phyloP scores from a whole-genome alignment of 2,113 vertebrate genomes.

The Ginglymostoma cirratum region DNA sequence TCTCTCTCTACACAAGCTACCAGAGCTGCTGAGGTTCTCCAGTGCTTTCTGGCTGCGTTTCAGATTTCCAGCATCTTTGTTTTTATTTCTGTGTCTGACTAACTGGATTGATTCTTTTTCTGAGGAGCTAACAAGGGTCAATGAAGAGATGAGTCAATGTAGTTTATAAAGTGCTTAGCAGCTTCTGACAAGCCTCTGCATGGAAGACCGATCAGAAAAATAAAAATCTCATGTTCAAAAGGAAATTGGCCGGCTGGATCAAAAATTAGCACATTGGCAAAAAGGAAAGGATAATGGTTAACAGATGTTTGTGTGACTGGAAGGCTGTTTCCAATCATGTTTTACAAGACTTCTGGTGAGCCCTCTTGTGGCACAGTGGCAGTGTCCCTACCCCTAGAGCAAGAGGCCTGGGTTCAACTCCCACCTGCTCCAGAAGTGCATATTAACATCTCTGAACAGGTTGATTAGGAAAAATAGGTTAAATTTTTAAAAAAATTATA shows the following conservation, averaged over 20 bases:
- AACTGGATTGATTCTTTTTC: background rate
- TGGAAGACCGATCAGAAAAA: background rate
- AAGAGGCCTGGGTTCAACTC: no score
- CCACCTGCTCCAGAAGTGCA: no score
- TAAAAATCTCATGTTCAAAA: background rate
- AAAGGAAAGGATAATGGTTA: background rate
- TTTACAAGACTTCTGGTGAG: background rate
- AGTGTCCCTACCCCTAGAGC: no score
- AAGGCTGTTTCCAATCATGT: background rate
- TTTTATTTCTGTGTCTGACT: background rate
- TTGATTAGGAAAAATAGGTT: no score
- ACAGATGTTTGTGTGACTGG: background rate
- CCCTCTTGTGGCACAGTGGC: no score
- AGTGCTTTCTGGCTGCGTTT: no score
- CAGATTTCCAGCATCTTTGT: no score
- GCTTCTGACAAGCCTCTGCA: background rate
- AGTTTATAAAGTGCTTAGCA: background rate
- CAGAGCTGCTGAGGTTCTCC: no score
- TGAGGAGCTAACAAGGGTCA: background rate
- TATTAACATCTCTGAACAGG: no score
- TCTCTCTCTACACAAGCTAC: no score
- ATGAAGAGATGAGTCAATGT: background rate
- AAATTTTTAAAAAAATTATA: no score
- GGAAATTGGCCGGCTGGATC: background rate
- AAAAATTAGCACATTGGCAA: background rate